A percentile compares a stretch with the other conserved stretches of the same genome.
phyloP scores from a whole-genome alignment of 2,113 vertebrate species.

The Callopanchax toddi region DNA sequence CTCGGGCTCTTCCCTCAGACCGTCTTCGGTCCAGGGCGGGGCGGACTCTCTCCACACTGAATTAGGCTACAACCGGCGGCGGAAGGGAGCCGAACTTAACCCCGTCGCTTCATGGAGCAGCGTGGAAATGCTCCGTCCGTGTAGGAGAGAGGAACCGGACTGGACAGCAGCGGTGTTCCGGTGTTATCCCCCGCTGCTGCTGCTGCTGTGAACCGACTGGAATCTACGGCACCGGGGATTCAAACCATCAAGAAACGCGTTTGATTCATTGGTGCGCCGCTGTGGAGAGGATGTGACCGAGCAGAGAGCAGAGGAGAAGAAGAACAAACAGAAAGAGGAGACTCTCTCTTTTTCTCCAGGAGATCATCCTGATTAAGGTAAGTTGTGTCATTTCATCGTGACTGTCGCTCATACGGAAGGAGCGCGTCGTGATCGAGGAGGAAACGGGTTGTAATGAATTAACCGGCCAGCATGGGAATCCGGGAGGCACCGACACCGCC shows the following conservation, averaged over 20 bases:
- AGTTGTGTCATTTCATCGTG: constrained; percentile 58
- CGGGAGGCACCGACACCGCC: no score
- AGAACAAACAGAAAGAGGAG: constrained; percentile 41
- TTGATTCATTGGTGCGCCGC: constrained; percentile 41
- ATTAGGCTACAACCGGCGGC: constrained; percentile 71
- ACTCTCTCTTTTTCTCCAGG: constrained; percentile 41
- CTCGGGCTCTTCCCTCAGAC: constrained; percentile 47
- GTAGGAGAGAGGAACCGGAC: constrained; percentile 60
- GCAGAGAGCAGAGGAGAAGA: constrained; percentile 34
- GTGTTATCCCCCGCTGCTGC: constrained; percentile 25
- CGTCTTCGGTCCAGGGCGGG: constrained; percentile 77
- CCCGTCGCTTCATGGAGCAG: constrained; percentile 72
- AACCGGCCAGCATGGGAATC: constrained; percentile 5
- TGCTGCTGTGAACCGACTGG: constrained; percentile 30
- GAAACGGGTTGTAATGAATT: constrained; percentile 19
- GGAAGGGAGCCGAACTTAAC: constrained; percentile 64
- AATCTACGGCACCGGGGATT: constrained; percentile 28
- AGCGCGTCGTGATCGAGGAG: constrained; percentile 60
- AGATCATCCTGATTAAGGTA: constrained; percentile 69
- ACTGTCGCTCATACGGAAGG: constrained; percentile 42
- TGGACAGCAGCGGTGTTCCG: constrained; percentile 45
- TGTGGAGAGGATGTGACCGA: constrained; percentile 76
- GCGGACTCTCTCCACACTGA: constrained; percentile 69
- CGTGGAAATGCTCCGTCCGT: constrained; percentile 73
- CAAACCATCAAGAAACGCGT: constrained; percentile 26